phyloP scores from a whole-genome alignment of 2,888 invertebrate species.

The Drosophila anomalata region DNA sequence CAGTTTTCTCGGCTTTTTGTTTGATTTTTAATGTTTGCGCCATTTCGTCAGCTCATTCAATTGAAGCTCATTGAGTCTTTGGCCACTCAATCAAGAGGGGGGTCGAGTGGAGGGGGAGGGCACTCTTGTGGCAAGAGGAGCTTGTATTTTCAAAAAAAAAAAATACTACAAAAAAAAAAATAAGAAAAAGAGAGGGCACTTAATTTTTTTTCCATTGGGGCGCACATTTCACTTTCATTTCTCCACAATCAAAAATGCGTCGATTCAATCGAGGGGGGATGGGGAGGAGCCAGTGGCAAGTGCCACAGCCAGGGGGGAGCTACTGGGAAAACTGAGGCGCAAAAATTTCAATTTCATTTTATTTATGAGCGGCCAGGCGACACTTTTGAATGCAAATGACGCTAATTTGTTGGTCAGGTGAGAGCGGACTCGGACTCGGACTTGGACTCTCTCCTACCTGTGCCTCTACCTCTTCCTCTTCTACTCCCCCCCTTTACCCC shows the following conservation, averaged over 20 bases:
- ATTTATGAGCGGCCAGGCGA: slow-evolving; percentile 63
- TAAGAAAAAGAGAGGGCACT: slow-evolving; percentile 40
- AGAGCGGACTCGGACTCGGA: slow-evolving; percentile 3
- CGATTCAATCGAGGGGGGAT: slow-evolving; percentile 41
- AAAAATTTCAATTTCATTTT: slow-evolving; percentile 70
- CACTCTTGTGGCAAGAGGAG: slow-evolving; percentile 17
- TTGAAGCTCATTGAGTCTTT: slow-evolving; percentile 65
- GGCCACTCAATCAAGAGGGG: slow-evolving; percentile 44
- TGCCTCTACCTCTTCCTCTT: neutral
- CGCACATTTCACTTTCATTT: slow-evolving; percentile 78
- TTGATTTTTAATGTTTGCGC: slow-evolving; percentile 59
- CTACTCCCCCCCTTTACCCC: neutral
- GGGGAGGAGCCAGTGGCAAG: neutral
- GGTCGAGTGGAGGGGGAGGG: too few relatives aligned
- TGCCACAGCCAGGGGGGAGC: slow-evolving; percentile 4
- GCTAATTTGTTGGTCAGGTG: slow-evolving; percentile 51
- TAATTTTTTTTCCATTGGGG: slow-evolving; percentile 66
- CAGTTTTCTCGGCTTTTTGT: slow-evolving; percentile 39
- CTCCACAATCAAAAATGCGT: slow-evolving; percentile 60
- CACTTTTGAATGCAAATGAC: slow-evolving; percentile 68
- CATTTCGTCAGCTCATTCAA: slow-evolving; percentile 72
- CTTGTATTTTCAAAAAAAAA: neutral
- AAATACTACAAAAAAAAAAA: neutral
- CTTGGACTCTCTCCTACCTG: slow-evolving; percentile 4
- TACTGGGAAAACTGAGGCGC: slow-evolving; percentile 60